phyloP scores from a whole-genome alignment of 1,140 invertebrate species.

The Drosophila mauritiana region DNA sequence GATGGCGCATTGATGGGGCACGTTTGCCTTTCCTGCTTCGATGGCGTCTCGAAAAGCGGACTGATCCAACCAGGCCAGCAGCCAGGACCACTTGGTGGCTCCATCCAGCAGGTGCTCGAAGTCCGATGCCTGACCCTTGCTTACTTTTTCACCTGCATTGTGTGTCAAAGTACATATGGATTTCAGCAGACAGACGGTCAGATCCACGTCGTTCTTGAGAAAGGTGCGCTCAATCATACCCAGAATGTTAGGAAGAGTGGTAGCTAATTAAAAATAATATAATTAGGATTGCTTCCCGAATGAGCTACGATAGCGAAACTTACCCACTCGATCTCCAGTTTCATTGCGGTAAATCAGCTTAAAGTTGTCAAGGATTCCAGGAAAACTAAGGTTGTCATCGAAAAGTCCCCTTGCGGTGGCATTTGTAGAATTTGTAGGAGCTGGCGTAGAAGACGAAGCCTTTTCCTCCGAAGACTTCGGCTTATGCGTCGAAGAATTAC shows the following conservation, averaged over 20 bases:
- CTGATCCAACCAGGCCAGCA: slow-evolving; percentile 52
- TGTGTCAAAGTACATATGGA: slow-evolving; percentile 57
- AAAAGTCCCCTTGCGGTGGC: slow-evolving; percentile 16
- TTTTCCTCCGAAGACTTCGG: slow-evolving; percentile 21
- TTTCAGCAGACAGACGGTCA: slow-evolving; percentile 64
- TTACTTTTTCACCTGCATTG: slow-evolving; percentile 33
- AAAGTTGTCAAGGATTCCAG: slow-evolving; percentile 60
- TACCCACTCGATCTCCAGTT: slow-evolving; percentile 67
- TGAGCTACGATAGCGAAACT: neutral
- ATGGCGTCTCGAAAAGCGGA: slow-evolving; percentile 54
- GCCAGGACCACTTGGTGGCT: slow-evolving; percentile 57
- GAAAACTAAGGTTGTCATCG: slow-evolving; percentile 30
- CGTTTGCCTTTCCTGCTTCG: slow-evolving; percentile 37
- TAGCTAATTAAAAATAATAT: slow-evolving; percentile 36
- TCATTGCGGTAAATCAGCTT: slow-evolving; percentile 71
- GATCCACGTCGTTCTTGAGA: slow-evolving; percentile 62
- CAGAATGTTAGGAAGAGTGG: slow-evolving; percentile 50
- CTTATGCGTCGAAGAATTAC: slow-evolving; percentile 2
- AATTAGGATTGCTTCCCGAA: too few relatives aligned
- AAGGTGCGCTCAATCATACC: slow-evolving; percentile 60
- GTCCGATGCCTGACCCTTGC: slow-evolving; percentile 43
- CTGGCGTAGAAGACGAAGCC: neutral
- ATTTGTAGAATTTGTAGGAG: neutral
- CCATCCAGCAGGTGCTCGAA: slow-evolving; percentile 62
- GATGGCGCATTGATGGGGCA: slow-evolving; percentile 24